Evolutionary conservation across 2,888 invertebrate genomes (phyloP).

Genomic region (Xylocampa areola): DNA sequence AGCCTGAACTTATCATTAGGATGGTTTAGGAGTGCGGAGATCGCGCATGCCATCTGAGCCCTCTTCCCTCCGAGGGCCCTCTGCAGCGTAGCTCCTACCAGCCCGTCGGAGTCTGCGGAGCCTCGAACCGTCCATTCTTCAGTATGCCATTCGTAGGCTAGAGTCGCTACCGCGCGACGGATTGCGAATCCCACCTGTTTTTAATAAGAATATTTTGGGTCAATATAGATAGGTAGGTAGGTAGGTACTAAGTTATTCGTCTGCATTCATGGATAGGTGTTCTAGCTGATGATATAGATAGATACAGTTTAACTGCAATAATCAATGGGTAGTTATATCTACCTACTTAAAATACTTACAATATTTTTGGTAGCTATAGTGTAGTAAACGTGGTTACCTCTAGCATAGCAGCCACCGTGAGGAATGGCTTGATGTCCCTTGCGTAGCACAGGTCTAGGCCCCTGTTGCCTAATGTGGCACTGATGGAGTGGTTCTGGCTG

Average conservation of each 20-base stretch:
- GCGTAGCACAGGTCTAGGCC: conserved; percentile 85
- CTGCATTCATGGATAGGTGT: no score
- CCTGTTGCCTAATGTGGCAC: conserved; percentile 85
- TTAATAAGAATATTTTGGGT: no score
- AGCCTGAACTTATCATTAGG: conserved; percentile 86
- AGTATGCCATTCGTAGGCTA: conserved; percentile 83
- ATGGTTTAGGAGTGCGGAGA: conserved; percentile 85
- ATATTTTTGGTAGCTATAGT: no score
- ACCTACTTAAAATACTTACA: no score
- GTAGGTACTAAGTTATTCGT: no score
- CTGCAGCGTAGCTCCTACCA: conserved; percentile 83
- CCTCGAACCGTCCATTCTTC: conserved; percentile 82
- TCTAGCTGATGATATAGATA: no score
- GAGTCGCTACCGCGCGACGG: conserved; percentile 78
- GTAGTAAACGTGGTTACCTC: no score
- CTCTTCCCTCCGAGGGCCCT: conserved; percentile 78
- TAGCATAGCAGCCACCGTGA: conserved; percentile 84
- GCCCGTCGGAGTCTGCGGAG: conserved; percentile 83
- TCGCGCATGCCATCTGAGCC: conserved; percentile 78
- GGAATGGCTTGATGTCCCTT: conserved; percentile 76
- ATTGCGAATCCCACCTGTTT: conserved; percentile 80
- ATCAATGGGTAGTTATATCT: no score
- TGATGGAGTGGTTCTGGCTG: conserved; percentile 75
- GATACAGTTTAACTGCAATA: no score
- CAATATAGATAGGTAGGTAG: no score